Evolutionary conservation across 2,888 invertebrate species (phyloP), one percentile per base, ranked within the genome.

Genomic region (Nowickia ferox): DNA sequence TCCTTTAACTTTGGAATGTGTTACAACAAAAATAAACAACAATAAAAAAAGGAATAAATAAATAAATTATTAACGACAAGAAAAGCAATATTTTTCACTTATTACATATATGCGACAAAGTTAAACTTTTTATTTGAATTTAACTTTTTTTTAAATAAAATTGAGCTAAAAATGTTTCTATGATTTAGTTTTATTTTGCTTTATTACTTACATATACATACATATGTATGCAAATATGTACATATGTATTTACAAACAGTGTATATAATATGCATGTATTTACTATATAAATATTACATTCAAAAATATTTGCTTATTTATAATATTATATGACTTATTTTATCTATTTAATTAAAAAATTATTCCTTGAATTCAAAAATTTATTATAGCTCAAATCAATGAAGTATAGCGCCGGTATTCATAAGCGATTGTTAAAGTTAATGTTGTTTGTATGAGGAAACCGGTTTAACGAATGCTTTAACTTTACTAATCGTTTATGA

Each of bases 1-100:
- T 85, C 85, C 85, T 61, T 85, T 68, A 42, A 72, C 91, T 91
- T 91, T 91, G 90, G 90, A 91, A 91, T 91, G 90, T 89, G 90
- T 90, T 89, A 87, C 88, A 88, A 87, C 76, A 68, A 79, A 61
- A 75, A 51, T 61, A 46, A 55, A 68, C 79, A 69, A 79, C 30
- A 71, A 66, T 30, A 38, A 66, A 51, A 30, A 30, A 30, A 30
- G 30, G 6, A 44, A 66, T 66, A 71, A 53, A 75, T 38, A 66
- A 9, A 59, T 19, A 46, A 40, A 46, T 65, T 55, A 72, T 59
- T 66, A 83, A 75, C 75, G 79, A 83, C 84, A 87, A 81, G 74
- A 71, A 65, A 86, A 87, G 84, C 84, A 61, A 74, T 84, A 66
- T 72, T 72, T 1, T 46, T 71, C 13, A 44, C 63, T n/a, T 63